Percentiles rank a stretch among this genome's conserved stretches.
These are phyloP conservation scores for Diuraphis noxia DNA, from an alignment of 1,140 invertebrate species.

Conservation along the genomic window DNA sequence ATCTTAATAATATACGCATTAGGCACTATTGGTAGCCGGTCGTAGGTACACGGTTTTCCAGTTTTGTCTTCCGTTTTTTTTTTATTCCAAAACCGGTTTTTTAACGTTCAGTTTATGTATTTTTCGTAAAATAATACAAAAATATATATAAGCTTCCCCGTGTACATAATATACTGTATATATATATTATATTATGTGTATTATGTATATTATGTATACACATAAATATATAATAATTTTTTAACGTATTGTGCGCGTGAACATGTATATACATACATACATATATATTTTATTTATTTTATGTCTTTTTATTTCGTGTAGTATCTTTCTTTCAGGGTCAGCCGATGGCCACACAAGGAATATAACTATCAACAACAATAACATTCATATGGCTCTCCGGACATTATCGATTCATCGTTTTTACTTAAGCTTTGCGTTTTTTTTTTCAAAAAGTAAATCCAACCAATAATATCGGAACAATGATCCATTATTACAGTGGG, in stretches of 20 bases:
- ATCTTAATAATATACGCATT: constrained; percentile 5
- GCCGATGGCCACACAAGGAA: constrained; percentile 8
- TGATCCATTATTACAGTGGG: neutral
- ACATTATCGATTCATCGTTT: neutral
- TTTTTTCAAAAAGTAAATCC: neutral
- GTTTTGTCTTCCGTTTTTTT: constrained; percentile 41
- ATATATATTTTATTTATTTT: constrained; percentile 15
- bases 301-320: constrained; percentile 10
- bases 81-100: constrained; percentile 26
- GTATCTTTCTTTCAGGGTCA: constrained; percentile 12
- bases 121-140: constrained; percentile 34
- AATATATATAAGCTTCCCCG: neutral
- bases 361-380: constrained; percentile 4
- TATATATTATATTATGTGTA: too few relatives aligned
- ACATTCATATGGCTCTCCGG: neutral
- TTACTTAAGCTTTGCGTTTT: neutral
- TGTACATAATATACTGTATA: neutral
- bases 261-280: too few relatives aligned
- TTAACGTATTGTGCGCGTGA: neutral
- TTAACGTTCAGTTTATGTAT: neutral
- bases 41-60: constrained; percentile 14
- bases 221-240: neutral
- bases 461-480: neutral
- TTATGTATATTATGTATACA: neutral
- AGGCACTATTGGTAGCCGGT: neutral